A percentile compares a stretch with the other conserved stretches of the same genome.
These are phyloP conservation scores for Drosophila peninsularis DNA, from an alignment of 2,888 invertebrate genomes.

Conservation along the genomic window DNA sequence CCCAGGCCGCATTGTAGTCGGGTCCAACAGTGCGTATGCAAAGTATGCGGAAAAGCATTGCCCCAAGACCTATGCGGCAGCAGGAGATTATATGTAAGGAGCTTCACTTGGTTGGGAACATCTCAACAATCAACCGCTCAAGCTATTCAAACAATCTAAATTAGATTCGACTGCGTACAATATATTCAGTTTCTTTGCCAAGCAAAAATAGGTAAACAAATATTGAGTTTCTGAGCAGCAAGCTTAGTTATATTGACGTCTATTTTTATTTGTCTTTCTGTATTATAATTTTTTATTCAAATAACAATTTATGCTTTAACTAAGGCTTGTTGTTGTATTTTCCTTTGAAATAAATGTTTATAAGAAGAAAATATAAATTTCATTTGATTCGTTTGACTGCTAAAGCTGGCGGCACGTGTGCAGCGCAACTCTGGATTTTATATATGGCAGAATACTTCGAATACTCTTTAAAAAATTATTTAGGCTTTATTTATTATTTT, in stretches of 20 bases:
- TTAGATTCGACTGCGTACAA: neutral
- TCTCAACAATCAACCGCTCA: too few species aligned
- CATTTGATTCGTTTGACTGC: neutral
- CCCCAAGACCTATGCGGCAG: constrained; percentile 77
- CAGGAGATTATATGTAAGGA: constrained; percentile 71
- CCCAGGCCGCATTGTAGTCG: constrained; percentile 60
- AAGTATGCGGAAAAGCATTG: constrained; percentile 77
- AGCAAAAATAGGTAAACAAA: neutral
- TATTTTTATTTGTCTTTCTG: neutral
- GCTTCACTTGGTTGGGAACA: too few species aligned
- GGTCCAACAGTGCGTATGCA: constrained; percentile 76
- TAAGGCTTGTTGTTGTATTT: neutral
- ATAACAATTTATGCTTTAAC: neutral
- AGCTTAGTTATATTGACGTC: neutral
- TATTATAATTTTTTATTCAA: neutral
- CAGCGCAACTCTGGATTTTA: too few species aligned
- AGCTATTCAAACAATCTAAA: neutral
- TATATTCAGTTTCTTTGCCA: neutral
- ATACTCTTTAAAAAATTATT: too few species aligned
- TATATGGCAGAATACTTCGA: too few species aligned
- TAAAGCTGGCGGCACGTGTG: too few species aligned
- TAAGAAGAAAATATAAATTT: neutral
- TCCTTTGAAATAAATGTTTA: neutral
- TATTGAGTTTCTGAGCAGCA: neutral
- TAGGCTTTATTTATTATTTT: too few species aligned